These are phyloP conservation scores for Babyrousa celebensis DNA, from an alignment of 2,797 vertebrate genomes.

Conservation along the genomic window DNA sequence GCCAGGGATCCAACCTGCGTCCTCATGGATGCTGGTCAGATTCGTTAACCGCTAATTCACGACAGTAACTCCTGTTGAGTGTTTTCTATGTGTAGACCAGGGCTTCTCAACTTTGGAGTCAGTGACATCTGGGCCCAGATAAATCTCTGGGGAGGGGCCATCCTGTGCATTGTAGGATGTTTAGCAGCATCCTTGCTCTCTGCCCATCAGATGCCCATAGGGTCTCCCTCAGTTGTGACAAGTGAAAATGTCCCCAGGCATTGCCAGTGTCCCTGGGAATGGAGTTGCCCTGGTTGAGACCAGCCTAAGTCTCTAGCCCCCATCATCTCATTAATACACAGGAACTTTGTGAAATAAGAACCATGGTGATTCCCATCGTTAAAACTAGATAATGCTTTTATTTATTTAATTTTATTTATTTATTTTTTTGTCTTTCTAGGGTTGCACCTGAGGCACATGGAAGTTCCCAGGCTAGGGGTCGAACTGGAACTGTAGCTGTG, in stretches of 20 bases:
- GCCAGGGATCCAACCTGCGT: no score
- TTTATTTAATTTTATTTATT: no score
- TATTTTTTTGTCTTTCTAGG: no score
- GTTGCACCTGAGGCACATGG: no score
- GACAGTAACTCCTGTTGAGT: no score
- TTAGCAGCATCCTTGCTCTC: not conserved
- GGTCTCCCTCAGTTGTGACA: accelerated
- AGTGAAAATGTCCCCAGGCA: no score
- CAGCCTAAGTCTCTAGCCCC: not conserved
- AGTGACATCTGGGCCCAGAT: not conserved
- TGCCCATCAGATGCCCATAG: not conserved
- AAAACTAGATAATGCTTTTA: not conserved
- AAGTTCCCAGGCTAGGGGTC: no score
- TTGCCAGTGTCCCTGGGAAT: no score
- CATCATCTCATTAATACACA: not conserved
- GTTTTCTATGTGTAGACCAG: not conserved
- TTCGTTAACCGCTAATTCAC: no score
- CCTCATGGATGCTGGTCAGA: no score
- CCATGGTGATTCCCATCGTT: not conserved
- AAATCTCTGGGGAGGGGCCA: not conserved
- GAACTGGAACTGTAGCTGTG: no score
- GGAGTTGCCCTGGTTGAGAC: not conserved
- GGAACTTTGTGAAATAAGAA: not conserved
- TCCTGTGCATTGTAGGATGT: no score
- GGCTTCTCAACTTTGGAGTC: not conserved